These are phyloP conservation scores for Bos javanicus DNA, from an alignment of 2,113 vertebrate species.

Conservation along the genomic window DNA sequence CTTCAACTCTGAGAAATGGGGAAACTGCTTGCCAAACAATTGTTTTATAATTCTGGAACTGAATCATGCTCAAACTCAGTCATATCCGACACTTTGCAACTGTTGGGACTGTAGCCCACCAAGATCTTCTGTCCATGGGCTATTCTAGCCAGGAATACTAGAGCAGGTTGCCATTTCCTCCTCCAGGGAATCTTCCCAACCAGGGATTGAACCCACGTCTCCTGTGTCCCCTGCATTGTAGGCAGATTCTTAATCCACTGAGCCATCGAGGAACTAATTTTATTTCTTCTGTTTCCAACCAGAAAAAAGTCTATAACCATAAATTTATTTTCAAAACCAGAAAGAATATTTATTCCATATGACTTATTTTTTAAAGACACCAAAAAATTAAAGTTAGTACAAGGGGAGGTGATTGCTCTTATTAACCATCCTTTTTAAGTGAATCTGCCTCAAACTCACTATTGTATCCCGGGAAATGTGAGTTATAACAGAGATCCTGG, in stretches of 20 bases:
- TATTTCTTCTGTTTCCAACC: not conserved
- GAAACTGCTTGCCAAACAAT: not conserved
- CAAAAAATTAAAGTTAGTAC: not conserved
- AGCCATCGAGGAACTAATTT: not conserved
- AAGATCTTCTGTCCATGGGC: not conserved
- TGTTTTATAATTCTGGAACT: not conserved
- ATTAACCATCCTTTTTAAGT: not conserved
- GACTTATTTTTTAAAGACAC: not conserved
- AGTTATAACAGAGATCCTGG: not conserved
- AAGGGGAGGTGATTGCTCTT: not conserved
- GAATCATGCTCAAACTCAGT: not conserved
- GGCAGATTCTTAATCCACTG: not conserved
- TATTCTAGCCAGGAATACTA: not conserved
- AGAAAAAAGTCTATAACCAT: not conserved
- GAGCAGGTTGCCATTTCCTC: not conserved
- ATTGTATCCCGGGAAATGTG: not conserved
- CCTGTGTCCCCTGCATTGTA: not conserved
- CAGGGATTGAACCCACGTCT: not conserved
- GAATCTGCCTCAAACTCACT: not conserved
- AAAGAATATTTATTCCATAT: not conserved
- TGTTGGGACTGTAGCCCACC: not conserved
- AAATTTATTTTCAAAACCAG: not conserved
- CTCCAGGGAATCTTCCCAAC: not conserved
- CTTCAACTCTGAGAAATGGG: not conserved
- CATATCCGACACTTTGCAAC: not conserved